Evolutionary conservation across 1,140 invertebrate species (phyloP).

Genomic region (Anoplolepis gracilipes): DNA sequence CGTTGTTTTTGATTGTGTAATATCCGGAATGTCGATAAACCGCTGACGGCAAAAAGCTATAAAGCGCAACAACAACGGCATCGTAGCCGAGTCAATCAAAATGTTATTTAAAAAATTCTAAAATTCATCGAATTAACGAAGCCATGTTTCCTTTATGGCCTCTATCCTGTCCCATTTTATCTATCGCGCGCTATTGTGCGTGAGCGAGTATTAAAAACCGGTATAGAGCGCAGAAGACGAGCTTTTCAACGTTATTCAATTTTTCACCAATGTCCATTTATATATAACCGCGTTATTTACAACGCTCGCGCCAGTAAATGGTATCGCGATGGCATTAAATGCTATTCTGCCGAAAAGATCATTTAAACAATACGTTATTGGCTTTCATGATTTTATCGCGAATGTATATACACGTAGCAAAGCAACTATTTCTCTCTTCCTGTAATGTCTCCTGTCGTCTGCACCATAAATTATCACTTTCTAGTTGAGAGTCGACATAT

Average conservation of each 20-base stretch:
- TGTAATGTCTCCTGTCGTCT: background rate
- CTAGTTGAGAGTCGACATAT: background rate
- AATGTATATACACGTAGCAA: background rate
- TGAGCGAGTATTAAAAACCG: constrained; percentile 5
- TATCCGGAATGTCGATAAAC: constrained; percentile 37
- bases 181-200: background rate
- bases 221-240: background rate
- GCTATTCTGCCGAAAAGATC: background rate
- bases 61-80: background rate
- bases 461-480: background rate
- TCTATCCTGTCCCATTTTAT: background rate
- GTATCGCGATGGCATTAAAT: background rate
- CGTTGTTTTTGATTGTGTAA: constrained; percentile 50
- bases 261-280: constrained; percentile 26
- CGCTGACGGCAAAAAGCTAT: constrained; percentile 2
- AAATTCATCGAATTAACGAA: constrained; percentile 40
- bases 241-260: constrained; percentile 33
- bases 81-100: background rate
- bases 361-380: background rate
- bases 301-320: background rate
- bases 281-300: background rate
- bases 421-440: background rate
- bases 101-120: constrained; percentile 32
- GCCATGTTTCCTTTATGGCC: background rate
- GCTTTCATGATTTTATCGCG: constrained; percentile 18